phyloP scores from a whole-genome alignment of 2,888 invertebrate species.

The Graphium colonna region DNA sequence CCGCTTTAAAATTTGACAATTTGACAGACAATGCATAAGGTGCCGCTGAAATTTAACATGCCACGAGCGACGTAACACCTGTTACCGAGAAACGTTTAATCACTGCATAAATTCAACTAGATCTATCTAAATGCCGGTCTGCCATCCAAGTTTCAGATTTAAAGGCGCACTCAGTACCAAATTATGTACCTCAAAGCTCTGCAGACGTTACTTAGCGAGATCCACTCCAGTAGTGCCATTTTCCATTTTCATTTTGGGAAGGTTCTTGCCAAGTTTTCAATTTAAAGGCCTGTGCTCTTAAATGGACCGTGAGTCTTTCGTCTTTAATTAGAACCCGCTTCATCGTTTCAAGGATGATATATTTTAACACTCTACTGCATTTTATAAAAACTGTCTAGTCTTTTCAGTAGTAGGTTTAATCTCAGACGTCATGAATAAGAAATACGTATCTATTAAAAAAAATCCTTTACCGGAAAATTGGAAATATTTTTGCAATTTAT shows the following conservation, averaged over 20 bases:
- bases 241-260: not conserved
- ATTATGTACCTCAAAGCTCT: constrained; percentile 11
- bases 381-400: no score
- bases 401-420: no score
- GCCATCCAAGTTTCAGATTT: constrained; percentile 32
- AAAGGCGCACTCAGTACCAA: constrained; percentile 26
- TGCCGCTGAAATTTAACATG: constrained; percentile 17
- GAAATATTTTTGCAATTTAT: no score
- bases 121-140: constrained; percentile 20
- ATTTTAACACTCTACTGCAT: no score
- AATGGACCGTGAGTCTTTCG: constrained; percentile 7
- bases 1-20: not conserved
- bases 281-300: constrained; percentile 6
- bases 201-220: constrained; percentile 18
- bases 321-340: constrained; percentile 7
- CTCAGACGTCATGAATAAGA: no score
- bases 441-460: no score
- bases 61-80: constrained; percentile 23
- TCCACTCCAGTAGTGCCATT: constrained; percentile 9
- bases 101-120: constrained; percentile 30
- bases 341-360: no score
- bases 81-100: constrained; percentile 27
- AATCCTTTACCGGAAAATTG: no score
- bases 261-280: constrained; percentile 7
- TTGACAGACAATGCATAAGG: constrained; percentile 13